Base-by-base conservation (phyloP, 1,140 invertebrate genomes). In the Drosophila sproati region DNA sequence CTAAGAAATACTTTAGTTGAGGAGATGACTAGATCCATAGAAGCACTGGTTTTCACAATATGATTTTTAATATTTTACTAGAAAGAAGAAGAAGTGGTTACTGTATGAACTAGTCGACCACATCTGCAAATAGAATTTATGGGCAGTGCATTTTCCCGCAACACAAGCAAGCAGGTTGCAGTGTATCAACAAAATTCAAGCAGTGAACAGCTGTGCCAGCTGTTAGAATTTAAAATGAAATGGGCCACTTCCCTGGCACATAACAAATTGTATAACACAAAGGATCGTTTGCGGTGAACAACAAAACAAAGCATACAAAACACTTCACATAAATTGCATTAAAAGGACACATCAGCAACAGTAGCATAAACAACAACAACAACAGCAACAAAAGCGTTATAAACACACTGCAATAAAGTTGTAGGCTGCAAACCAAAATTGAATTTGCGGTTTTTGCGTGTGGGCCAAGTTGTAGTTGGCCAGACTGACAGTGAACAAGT, bases 291-390 rank as follows among this genome's bases (percentile, higher is more conserved):
- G 82, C 56, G 83, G 83, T 74, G 54, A 59, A 54, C 48, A 68
- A 51, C 59, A 63, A 87, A 20, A 86, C 83, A 72, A 77, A 70
- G 64, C 60, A 70, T 70, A 29, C 54, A 39, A 87, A 79, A 88
- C 83, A 88, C 82, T 86, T 87, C 68, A 80, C 75, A 86, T 86
- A 88, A 87, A 88, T 87, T 88, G 77, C 73, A 87, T 82, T 73
- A 67, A 88, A 87, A 76, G 68, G 43, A 61, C 64, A 55, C 32
- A 43, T 35, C 7, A 50, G 32, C 43, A 59, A 43, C 68, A 62
- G 47, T 29, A 62, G 45, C 69, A 61, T 61, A 28, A 59, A 12
- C 52, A 72, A 64, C 54, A 45, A 57, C 35, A 68, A 29, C 43
- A 59, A 7, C 52, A 72, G 55, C 54, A 45, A 57, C 35, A 48